These are phyloP conservation scores for Hippasteria phrygiana DNA, from an alignment of 53 echinoderm and acorn worm genomes.

Conservation along the genomic window DNA sequence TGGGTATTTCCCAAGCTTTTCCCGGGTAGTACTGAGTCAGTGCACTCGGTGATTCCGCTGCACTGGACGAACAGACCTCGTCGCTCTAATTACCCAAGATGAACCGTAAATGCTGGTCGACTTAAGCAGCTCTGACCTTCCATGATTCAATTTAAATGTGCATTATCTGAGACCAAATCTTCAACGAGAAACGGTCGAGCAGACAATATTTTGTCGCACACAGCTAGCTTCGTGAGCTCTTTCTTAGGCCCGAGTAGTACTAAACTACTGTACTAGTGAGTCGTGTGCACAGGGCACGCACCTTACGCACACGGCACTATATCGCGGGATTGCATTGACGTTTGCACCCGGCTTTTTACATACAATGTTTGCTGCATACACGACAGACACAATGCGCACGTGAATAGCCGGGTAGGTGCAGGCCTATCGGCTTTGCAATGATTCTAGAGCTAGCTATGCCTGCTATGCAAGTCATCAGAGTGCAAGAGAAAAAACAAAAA, in stretches of 20 bases:
- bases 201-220: too few species aligned
- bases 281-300: background rate
- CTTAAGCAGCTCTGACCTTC: background rate
- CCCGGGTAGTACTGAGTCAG: background rate
- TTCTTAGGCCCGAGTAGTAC: too few species aligned
- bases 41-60: background rate
- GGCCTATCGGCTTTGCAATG: background rate
- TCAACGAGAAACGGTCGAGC: background rate
- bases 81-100: background rate
- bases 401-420: background rate
- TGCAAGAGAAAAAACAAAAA: background rate
- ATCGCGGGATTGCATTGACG: background rate
- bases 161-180: background rate
- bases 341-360: slow-evolving; percentile 15
- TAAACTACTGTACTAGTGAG: background rate
- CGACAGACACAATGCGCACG: background rate
- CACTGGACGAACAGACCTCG: background rate
- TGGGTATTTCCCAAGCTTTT: slow-evolving; percentile 3
- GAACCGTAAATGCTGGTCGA: background rate
- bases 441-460: background rate
- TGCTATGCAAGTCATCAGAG: slow-evolving; percentile 32
- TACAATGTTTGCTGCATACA: background rate
- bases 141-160: background rate
- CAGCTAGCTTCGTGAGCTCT: too few species aligned
- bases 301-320: background rate